Percentiles rank a stretch among this genome's conserved stretches.
Conservation (phyloP, 2,888 invertebrate genomes). For the Apomyelois bistriatella region DNA sequence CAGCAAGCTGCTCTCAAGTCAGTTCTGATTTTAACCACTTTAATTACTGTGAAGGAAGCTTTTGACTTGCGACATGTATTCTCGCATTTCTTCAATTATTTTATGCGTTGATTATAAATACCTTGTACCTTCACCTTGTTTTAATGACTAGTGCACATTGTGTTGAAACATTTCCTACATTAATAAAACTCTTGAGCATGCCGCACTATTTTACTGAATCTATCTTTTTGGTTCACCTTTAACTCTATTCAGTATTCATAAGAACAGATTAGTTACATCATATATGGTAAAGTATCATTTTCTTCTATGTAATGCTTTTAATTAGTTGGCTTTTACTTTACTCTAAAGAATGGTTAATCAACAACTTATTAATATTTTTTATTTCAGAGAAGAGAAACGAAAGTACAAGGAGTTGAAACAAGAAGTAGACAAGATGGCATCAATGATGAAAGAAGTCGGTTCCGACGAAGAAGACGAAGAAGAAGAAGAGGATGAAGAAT, state of each 20-base stretch:
- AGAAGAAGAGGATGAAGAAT: constrained; percentile 80
- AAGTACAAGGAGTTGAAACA: constrained; percentile 91
- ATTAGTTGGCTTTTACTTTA: no score
- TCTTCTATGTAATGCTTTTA: no score
- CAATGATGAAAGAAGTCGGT: constrained; percentile 89
- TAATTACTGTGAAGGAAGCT: constrained; percentile 18
- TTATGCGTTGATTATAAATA: background rate
- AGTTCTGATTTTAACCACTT: constrained; percentile 26
- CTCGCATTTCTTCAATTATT: constrained; percentile 6
- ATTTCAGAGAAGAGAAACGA: constrained; percentile 85
- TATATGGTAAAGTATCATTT: no score
- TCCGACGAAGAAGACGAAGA: constrained; percentile 85
- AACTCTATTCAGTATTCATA: background rate
- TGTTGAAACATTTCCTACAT: background rate
- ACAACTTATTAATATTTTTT: background rate
- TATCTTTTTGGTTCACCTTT: background rate
- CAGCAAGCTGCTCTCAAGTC: constrained; percentile 87
- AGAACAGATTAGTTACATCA: background rate
- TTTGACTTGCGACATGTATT: constrained; percentile 17
- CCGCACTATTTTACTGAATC: constrained; percentile 2
- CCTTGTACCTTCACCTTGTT: background rate
- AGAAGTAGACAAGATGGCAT: constrained; percentile 95
- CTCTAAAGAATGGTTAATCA: no score
- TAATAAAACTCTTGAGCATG: constrained; percentile 3
- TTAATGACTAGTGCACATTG: background rate